Evolutionary conservation across 1,140 invertebrate species (phyloP), one percentile per base, ranked within the genome.

Genomic region (Hyles euphorbiae): DNA sequence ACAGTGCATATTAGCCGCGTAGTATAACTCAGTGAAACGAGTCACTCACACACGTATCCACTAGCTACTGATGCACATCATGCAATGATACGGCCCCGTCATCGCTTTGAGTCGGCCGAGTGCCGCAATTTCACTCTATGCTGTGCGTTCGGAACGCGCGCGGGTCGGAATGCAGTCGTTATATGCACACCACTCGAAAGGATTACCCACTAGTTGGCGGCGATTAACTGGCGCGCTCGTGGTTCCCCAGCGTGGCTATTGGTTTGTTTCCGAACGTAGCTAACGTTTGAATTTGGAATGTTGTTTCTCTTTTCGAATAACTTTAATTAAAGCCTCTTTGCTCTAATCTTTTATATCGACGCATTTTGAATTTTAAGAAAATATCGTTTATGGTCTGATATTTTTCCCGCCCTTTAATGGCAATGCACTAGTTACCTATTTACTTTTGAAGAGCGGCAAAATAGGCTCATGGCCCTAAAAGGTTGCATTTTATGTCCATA

Each of bases 181-280:
- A 75, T 81, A 79, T 80, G 75, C 75, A 78, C 78, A 76, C 71
- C 63, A 75, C 80, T 81, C 73, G 72, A 78, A 79, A 78, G 80
- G 83, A 83, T 86, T 84, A 81, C 76, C 72, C 70, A 70, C 70
- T 81, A 76, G 73, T 77, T 76, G 69, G 75, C 63, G 70, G 63
- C 80, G 76, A 83, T 83, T 83, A 84, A 79, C 77, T 68, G 68
- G 69, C 55, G 58, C 70, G 74, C 65, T 67, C 67, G 79, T 68
- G 76, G 79, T 75, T 73, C 68, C 58, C 71, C 70, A 58, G 59
- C 59, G 59, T 34, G 47, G 67, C 63, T 70, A 74, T 80, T 74
- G 79, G 78, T 79, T 79, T 78, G 71, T 79, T 81, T 64, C 63
- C 73, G 54, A 80, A 76, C 69, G 56, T 59, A 60, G 58, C 54